Percentiles rank a stretch among this genome's conserved stretches.
These are phyloP conservation scores for Melanitta fusca DNA, from an alignment of 2,797 vertebrate genomes.

Conservation along the genomic window DNA sequence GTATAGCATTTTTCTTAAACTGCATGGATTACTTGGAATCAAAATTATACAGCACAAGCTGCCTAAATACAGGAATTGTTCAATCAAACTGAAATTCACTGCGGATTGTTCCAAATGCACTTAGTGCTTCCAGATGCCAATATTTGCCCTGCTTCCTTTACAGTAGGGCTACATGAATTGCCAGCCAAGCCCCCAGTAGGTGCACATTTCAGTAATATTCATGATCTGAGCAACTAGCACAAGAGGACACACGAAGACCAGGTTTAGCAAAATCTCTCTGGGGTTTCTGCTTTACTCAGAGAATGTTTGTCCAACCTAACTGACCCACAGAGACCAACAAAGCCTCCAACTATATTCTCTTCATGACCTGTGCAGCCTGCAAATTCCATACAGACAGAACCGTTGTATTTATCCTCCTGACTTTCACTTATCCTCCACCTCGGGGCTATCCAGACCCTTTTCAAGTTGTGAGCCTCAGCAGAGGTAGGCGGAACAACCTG, in stretches of 20 bases:
- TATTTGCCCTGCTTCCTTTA: neutral
- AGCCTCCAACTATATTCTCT: neutral
- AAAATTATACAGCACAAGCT: neutral
- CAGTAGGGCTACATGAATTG: neutral
- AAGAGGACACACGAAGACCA: neutral
- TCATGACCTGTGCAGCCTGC: neutral
- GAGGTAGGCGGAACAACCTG: neutral
- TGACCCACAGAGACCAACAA: neutral
- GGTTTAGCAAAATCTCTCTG: neutral
- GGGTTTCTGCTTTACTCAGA: neutral
- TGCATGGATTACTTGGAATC: neutral
- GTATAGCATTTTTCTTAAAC: neutral
- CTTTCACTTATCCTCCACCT: neutral
- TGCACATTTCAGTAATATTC: neutral
- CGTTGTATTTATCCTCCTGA: conserved; percentile 5
- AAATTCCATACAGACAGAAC: conserved; percentile 5
- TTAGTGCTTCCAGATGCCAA: neutral
- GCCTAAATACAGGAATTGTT: neutral
- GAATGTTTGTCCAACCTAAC: conserved; percentile 3
- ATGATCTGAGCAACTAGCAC: neutral
- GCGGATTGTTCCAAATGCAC: neutral
- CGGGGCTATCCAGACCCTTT: neutral
- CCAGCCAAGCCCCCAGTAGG: neutral
- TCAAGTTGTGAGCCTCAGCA: neutral
- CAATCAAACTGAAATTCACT: conserved; percentile 4